These are phyloP conservation scores for Pteronura brasiliensis DNA, from an alignment of 2,113 vertebrate species.

Conservation along the genomic window DNA sequence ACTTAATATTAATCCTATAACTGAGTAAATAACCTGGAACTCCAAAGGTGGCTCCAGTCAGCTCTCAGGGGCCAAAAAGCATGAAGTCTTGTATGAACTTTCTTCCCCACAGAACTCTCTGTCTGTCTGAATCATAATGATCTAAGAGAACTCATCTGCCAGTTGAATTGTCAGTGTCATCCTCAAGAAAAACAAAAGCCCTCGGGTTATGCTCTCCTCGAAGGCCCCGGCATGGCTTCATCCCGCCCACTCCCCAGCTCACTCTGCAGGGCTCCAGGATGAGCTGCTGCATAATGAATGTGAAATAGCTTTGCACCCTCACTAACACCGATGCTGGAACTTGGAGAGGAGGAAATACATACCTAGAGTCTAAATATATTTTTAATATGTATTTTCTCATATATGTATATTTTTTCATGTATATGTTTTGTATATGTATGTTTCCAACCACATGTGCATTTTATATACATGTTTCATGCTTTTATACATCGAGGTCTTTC, in stretches of 20 bases:
- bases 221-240: background rate
- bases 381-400: background rate
- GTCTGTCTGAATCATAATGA: background rate
- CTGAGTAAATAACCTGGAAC: background rate
- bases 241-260: background rate
- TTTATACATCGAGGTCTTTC: background rate
- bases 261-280: background rate
- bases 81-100: background rate
- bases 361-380: background rate
- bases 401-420: background rate
- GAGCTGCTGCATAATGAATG: rapidly evolving
- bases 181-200: background rate
- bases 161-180: background rate
- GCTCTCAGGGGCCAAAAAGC: background rate
- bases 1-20: background rate
- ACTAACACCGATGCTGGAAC: background rate
- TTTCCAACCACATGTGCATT: background rate
- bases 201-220: background rate
- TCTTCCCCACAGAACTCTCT: background rate
- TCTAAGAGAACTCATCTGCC: background rate
- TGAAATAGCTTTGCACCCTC: background rate
- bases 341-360: too few relatives aligned
- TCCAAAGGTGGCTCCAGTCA: background rate
- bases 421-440: background rate
- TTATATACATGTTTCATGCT: background rate